phyloP scores from a whole-genome alignment of 2,113 vertebrate species.

The Motacilla tschutschensis region DNA sequence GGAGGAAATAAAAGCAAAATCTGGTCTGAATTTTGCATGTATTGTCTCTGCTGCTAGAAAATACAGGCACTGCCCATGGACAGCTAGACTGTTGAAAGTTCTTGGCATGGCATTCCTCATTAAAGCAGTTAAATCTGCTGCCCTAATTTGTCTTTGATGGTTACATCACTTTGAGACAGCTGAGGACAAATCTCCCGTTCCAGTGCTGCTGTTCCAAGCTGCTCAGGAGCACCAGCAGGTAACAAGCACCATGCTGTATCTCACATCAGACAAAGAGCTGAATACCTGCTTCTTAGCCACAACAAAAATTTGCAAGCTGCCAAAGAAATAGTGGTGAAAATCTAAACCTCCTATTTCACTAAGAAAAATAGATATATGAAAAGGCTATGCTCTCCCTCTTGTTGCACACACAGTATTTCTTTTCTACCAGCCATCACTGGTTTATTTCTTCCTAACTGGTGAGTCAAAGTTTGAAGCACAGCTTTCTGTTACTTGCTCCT shows the following conservation, averaged over 20 bases:
- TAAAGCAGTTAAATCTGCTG: slow-evolving; percentile 8
- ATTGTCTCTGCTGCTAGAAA: background rate
- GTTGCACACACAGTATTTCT: background rate
- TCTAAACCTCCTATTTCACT: background rate
- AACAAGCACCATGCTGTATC: fast-evolving
- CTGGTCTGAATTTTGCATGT: background rate
- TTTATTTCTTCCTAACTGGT: background rate
- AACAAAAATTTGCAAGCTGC: background rate
- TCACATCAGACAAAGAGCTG: background rate
- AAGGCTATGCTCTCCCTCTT: background rate
- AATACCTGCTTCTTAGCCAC: background rate
- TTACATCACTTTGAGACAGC: slow-evolving; percentile 37
- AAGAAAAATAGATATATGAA: background rate
- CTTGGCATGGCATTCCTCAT: background rate
- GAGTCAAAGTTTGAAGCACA: slow-evolving; percentile 23
- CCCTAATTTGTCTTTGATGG: slow-evolving; percentile 28
- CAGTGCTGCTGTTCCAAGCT: background rate
- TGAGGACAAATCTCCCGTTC: slow-evolving; percentile 24
- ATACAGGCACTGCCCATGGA: background rate
- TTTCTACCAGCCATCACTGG: background rate
- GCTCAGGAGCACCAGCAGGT: background rate
- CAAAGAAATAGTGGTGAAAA: background rate
- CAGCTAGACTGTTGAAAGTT: background rate
- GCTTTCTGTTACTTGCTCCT: slow-evolving; percentile 19
- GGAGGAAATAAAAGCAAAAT: background rate